Evolutionary conservation across 1,140 invertebrate genomes (phyloP), one percentile per base, ranked within the genome.

Genomic region (Chrysoperla carnea): DNA sequence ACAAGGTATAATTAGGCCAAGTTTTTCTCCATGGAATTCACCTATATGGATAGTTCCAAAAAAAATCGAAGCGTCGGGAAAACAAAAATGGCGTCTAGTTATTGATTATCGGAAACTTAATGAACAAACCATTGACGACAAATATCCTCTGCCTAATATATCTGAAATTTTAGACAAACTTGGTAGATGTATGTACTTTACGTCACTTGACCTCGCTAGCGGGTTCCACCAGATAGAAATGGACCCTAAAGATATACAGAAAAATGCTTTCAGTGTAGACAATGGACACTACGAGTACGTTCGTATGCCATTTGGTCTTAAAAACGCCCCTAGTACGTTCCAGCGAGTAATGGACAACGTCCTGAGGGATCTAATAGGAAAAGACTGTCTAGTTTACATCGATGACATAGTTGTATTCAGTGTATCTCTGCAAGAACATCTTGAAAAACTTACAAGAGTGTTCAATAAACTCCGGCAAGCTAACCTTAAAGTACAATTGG

Each of bases 61-160:
- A 61, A 62, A 47, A 4, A n/a, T 43, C 8, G 58, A 62, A 29
- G 52, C 55, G 1, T 53, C 50, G 2, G 53, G 49, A 8, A 45
- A 59, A 45, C 36, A 33, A 42, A 58, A 60, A 54, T 59, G 46
- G 47, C 45, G 62, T 37, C 29, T 67, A 6, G 56, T 62, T 11
- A 49, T 63, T 9, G 63, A 64, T 46, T 66, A 58, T 46, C 36
- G 61, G 38, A 58, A 59, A 46, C 36, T 65, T 35, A 66, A 67
- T 49, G 52, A 60, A 36, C 52, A 52, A 33, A 62, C 58, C 7
- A 49, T 62, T 14, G 52, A 51, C 6, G 68, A 74, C 49, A 52
- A 46, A 33, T 75, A 63, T 50, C 71, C 72, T 1, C 43, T 75
- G 1, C 70, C 70, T 8, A 46, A 61, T 11, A 70, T 73, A 8